phyloP scores from a whole-genome alignment of 1,140 invertebrate species.

The Papilio glaucus region DNA sequence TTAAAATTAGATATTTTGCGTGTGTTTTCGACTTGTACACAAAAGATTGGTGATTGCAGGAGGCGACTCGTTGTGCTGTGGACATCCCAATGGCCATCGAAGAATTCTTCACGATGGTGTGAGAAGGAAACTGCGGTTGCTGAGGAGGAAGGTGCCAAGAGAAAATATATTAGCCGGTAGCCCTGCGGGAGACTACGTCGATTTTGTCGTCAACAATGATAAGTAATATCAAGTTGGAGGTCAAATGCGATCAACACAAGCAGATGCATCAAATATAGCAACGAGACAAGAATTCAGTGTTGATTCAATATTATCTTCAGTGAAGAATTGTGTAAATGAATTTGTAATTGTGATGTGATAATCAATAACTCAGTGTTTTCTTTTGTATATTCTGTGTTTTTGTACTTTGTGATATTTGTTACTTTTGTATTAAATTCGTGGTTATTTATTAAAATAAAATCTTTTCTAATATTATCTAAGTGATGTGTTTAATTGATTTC shows the following conservation, averaged over 20 bases:
- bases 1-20: not conserved
- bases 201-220: constrained; percentile 78
- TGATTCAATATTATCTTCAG: not conserved
- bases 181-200: constrained; percentile 65
- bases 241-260: not conserved
- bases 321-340: not conserved
- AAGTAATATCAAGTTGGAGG: constrained; percentile 44
- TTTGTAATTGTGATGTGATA: not conserved
- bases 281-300: constrained; percentile 1
- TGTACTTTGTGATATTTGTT: constrained; percentile 7
- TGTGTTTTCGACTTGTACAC: constrained; percentile 47
- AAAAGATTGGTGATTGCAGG: constrained; percentile 76
- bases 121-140: constrained; percentile 57
- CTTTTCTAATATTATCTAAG: not conserved
- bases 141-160: constrained; percentile 61
- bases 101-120: constrained; percentile 65
- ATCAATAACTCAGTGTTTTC: not conserved
- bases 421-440: constrained; percentile 22
- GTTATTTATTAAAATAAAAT: constrained; percentile 21
- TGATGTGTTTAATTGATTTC: constrained; percentile 20
- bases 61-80: constrained; percentile 76
- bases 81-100: constrained; percentile 69
- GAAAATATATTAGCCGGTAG: constrained; percentile 67
- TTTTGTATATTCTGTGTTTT: constrained; percentile 2
- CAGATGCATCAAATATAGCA: not conserved